Percentiles rank a stretch among this genome's conserved stretches.
These are phyloP conservation scores for Andrena fulva DNA, from an alignment of 2,888 invertebrate species.

Conservation along the genomic window DNA sequence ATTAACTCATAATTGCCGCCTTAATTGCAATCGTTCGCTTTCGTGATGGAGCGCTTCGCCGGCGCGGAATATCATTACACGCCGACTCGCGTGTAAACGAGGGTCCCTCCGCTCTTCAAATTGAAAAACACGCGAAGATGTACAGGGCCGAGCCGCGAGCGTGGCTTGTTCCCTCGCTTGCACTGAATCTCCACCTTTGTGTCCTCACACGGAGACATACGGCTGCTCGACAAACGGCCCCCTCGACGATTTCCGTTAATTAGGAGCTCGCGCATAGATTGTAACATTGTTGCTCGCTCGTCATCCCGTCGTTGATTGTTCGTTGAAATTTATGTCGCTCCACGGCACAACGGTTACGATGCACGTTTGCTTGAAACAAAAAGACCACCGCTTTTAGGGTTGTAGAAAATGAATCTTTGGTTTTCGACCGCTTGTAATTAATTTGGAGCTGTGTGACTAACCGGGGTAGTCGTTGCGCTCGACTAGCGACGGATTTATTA, in stretches of 20 bases:
- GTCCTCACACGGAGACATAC: not conserved
- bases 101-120: conserved; percentile 7
- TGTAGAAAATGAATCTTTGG: not conserved
- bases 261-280: conserved; percentile 1
- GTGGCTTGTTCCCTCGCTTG: not conserved
- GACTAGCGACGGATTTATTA: not conserved
- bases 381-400: not conserved
- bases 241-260: conserved; percentile 41
- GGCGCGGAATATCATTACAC: conserved; percentile 17
- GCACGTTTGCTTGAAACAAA: not conserved
- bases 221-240: conserved; percentile 17
- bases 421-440: not conserved
- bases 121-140: conserved; percentile 42
- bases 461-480: not conserved
- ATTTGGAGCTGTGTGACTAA: not conserved
- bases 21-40: conserved; percentile 41
- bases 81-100: conserved; percentile 39
- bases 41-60: not conserved
- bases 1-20: conserved; percentile 45
- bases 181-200: not conserved
- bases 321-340: not conserved
- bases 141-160: too few species aligned
- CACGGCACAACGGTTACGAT: too few species aligned
- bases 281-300: conserved; percentile 10
- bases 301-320: conserved; percentile 26